Evolutionary conservation across 1,140 invertebrate species (phyloP).

Genomic region (Mamestra configurata): DNA sequence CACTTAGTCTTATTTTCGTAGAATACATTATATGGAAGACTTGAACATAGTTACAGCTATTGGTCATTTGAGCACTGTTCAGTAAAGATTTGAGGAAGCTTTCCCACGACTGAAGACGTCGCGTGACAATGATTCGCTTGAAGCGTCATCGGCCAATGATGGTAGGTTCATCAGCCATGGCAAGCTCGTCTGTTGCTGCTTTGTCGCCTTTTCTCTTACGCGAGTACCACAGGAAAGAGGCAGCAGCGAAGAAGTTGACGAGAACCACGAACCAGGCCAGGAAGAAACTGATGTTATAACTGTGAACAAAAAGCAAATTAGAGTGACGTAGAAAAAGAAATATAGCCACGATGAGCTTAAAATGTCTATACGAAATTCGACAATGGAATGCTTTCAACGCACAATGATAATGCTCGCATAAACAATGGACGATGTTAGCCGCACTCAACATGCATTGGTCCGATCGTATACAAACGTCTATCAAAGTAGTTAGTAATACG

Average conservation of each 20-base stretch:
- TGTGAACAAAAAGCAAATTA: conserved; percentile 57
- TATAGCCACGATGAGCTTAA: not conserved
- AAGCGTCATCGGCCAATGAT: conserved; percentile 93
- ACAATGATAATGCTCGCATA: conserved; percentile 22
- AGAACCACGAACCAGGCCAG: conserved; percentile 94
- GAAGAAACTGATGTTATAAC: conserved; percentile 92
- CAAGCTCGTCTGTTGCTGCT: conserved; percentile 92
- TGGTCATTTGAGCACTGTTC: conserved; percentile 86
- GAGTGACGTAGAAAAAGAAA: not conserved
- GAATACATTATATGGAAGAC: conserved; percentile 78
- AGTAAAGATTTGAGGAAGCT: conserved; percentile 75
- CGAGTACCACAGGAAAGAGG: conserved; percentile 93
- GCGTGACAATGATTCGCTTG: conserved; percentile 54
- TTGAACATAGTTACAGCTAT: conserved; percentile 75
- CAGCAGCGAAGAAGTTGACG: conserved; percentile 91
- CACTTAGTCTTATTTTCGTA: conserved; percentile 51
- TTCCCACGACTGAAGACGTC: conserved; percentile 63
- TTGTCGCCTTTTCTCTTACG: conserved; percentile 95
- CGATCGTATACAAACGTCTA: conserved; percentile 30
- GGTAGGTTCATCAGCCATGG: conserved; percentile 94
- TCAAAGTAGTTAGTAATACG: conserved; percentile 25
- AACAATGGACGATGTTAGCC: conserved; percentile 20
- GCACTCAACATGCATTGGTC: conserved; percentile 13
- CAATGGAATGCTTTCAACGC: conserved; percentile 29
- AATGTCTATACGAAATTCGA: conserved; percentile 1